Evolutionary conservation across 2,888 invertebrate species (phyloP).

Genomic region (Drosophila infuscata): DNA sequence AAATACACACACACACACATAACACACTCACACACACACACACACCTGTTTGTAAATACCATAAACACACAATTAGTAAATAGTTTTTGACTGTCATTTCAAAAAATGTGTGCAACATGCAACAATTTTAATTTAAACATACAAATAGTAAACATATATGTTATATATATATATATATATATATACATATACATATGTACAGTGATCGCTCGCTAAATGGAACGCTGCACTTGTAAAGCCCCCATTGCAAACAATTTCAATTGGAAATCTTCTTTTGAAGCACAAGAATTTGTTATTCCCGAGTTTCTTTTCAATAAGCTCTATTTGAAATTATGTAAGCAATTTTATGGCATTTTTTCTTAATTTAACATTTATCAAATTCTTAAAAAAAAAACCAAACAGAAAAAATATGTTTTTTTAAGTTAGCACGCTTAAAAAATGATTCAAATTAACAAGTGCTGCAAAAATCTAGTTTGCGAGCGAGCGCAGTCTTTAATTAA

Average conservation of each 20-base stretch:
- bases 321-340: background rate
- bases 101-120: constrained; percentile 27
- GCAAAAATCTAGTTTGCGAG: background rate
- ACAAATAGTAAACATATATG: constrained; percentile 36
- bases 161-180: constrained; percentile 21
- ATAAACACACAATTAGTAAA: constrained; percentile 41
- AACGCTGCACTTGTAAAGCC: background rate
- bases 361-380: background rate
- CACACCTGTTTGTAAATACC: constrained; percentile 50
- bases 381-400: background rate
- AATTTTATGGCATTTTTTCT: background rate
- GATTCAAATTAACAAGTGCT: background rate
- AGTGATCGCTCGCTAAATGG: constrained; percentile 2
- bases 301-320: background rate
- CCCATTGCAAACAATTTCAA: background rate
- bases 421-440: background rate
- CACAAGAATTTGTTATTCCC: background rate
- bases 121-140: constrained; percentile 11
- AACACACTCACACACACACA: constrained; percentile 7
- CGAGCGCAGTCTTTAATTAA: constrained; percentile 36
- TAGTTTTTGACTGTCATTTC: constrained; percentile 25
- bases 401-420: background rate
- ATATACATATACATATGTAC: constrained; percentile 15
- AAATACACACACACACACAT: background rate
- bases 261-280: background rate